Conservation (phyloP, 23 tunicate genomes). For the Trididemnum miniatum region DNA sequence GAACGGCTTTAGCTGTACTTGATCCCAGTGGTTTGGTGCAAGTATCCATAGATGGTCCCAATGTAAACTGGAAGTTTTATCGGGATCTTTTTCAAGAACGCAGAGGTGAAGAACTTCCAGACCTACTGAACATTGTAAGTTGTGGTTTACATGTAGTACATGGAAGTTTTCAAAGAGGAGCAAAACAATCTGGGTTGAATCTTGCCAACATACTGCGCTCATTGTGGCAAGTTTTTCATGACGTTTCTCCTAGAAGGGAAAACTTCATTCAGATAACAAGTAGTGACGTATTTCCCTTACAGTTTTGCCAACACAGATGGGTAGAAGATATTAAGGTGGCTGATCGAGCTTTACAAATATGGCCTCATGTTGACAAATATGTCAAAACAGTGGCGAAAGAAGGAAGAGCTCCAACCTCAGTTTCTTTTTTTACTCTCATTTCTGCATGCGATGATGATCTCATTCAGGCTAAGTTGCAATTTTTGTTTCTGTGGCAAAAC, state of each 20-base stretch:
- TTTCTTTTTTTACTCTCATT: background rate
- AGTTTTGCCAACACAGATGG: slow-evolving; percentile 15
- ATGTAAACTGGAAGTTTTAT: background rate
- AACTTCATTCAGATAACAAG: background rate
- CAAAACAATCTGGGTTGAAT: background rate
- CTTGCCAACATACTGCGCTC: background rate
- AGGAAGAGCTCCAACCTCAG: background rate
- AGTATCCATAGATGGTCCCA: slow-evolving; percentile 8
- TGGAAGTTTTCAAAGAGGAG: background rate
- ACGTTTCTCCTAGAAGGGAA: slow-evolving; percentile 15
- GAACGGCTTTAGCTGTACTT: background rate
- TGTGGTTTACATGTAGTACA: slow-evolving; percentile 11
- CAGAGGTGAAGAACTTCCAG: slow-evolving; percentile 10
- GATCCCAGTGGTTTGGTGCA: slow-evolving; percentile 8
- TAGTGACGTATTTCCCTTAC: slow-evolving; percentile 3
- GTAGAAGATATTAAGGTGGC: slow-evolving; percentile 20
- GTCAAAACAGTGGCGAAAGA: background rate
- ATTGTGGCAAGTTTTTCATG: slow-evolving; percentile 3
- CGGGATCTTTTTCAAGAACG: slow-evolving; percentile 12
- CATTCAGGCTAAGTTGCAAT: slow-evolving; percentile 1
- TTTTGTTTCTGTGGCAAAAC: slow-evolving; percentile 3
- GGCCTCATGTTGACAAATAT: slow-evolving; percentile 3
- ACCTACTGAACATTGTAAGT: slow-evolving; percentile 14
- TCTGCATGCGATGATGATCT: slow-evolving; percentile 17
- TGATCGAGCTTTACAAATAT: slow-evolving; percentile 8